These are phyloP conservation scores for Schizotus pectinicornis DNA, from an alignment of 2,888 invertebrate genomes.

Conservation along the genomic window DNA sequence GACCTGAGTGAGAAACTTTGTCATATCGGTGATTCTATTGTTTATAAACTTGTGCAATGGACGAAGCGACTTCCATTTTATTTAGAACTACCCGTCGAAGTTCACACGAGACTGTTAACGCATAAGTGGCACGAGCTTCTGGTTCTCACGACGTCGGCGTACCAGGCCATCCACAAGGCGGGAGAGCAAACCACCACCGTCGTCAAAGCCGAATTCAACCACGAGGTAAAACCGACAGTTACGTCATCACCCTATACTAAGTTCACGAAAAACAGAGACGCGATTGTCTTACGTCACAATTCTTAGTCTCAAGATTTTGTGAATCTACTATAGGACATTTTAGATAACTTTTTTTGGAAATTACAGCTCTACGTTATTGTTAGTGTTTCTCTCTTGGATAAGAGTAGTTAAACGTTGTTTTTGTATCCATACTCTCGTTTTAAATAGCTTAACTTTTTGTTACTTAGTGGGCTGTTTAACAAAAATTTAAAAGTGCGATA, in stretches of 20 bases:
- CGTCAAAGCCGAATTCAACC: constrained; percentile 80
- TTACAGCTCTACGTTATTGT: too few relatives aligned
- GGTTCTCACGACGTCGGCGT: constrained; percentile 91
- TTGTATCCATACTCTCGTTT: too few relatives aligned
- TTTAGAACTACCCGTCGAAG: constrained; percentile 93
- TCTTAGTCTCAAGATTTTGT: too few relatives aligned
- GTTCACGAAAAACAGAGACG: neutral
- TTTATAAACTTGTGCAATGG: constrained; percentile 98
- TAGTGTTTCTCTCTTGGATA: too few relatives aligned
- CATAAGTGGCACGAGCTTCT: constrained; percentile 98
- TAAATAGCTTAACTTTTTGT: too few relatives aligned
- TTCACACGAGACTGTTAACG: constrained; percentile 93
- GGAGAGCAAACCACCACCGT: constrained; percentile 56
- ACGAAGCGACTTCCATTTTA: constrained; percentile 98
- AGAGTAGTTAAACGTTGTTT: too few relatives aligned
- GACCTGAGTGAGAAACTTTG: constrained; percentile 91
- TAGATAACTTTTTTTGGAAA: too few relatives aligned
- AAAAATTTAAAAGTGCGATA: constrained; percentile 13
- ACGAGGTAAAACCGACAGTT: constrained; percentile 71
- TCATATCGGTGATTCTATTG: constrained; percentile 97
- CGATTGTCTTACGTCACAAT: neutral
- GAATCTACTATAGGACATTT: too few relatives aligned
- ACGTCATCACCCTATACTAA: neutral
- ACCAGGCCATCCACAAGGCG: constrained; percentile 81
- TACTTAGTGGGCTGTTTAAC: too few relatives aligned